These are phyloP conservation scores for Lasius fuliginosus DNA, from an alignment of 2,888 invertebrate species.

Conservation along the genomic window DNA sequence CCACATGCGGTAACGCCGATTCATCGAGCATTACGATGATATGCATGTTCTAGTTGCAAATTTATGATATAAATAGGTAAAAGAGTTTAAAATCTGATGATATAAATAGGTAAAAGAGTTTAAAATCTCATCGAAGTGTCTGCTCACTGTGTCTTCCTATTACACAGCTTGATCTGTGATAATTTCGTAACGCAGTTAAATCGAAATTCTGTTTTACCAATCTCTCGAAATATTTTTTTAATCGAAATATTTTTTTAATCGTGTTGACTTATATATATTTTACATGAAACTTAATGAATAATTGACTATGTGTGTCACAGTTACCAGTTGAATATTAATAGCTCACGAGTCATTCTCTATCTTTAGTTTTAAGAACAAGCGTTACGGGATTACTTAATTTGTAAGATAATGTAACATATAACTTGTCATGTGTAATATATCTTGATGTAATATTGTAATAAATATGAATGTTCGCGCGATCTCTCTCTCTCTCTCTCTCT, in stretches of 20 bases:
- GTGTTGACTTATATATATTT: slow-evolving; percentile 47
- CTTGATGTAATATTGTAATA: slow-evolving; percentile 58
- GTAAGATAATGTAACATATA: slow-evolving; percentile 29
- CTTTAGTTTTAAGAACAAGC: slow-evolving; percentile 52
- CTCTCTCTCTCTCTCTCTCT: slow-evolving; percentile 37
- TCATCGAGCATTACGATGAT: slow-evolving; percentile 81
- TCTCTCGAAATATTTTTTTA: slow-evolving; percentile 46
- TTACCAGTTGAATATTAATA: neutral
- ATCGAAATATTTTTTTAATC: slow-evolving; percentile 45
- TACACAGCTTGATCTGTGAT: slow-evolving; percentile 82
- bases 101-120: slow-evolving; percentile 63
- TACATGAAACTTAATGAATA: slow-evolving; percentile 26
- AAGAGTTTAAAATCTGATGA: slow-evolving; percentile 42
- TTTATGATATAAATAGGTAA: slow-evolving; percentile 62
- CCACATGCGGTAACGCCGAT: slow-evolving; percentile 70
- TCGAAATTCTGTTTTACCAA: slow-evolving; percentile 56
- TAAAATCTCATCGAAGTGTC: slow-evolving; percentile 65
- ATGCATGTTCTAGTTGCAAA: slow-evolving; percentile 65
- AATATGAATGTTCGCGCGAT: slow-evolving; percentile 51
- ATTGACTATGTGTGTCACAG: neutral
- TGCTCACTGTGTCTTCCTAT: slow-evolving; percentile 83
- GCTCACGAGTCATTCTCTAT: slow-evolving; percentile 53
- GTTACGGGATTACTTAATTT: slow-evolving; percentile 43
- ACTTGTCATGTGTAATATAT: slow-evolving; percentile 49
- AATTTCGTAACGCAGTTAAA: slow-evolving; percentile 67